A percentile compares a stretch with the other conserved stretches of the same genome.
Conservation (phyloP, 1,140 invertebrate species). For the Gyrodactylus bullatarudis region DNA sequence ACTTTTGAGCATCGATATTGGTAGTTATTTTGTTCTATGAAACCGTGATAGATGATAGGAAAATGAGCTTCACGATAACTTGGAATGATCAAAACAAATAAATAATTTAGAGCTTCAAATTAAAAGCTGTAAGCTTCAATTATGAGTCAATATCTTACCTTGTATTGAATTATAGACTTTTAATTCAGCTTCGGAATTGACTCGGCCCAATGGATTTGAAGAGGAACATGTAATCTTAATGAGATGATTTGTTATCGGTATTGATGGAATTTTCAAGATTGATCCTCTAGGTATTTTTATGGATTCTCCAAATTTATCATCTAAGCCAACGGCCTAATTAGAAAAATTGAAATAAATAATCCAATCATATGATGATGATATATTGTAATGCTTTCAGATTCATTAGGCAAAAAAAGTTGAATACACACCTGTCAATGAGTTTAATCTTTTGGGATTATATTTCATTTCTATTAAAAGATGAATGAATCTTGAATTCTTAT, state of each 20-base stretch:
- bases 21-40: no score
- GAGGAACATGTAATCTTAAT: not conserved
- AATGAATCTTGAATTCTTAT: no score
- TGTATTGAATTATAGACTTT: not conserved
- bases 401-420: no score
- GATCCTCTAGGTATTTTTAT: not conserved
- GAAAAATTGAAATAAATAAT: no score
- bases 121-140: not conserved
- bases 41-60: no score
- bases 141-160: not conserved
- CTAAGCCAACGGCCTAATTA: not conserved
- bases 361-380: no score
- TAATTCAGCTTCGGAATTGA: not conserved
- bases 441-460: no score
- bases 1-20: no score
- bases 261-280: not conserved
- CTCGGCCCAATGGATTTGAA: not conserved
- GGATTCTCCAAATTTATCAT: not conserved
- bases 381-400: no score
- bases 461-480: no score
- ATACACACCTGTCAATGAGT: no score
- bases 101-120: not conserved
- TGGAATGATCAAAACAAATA: not conserved
- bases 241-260: not conserved
- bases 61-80: no score